These are phyloP conservation scores for Euzetes globulus DNA, from an alignment of 2,888 invertebrate genomes.

Conservation along the genomic window DNA sequence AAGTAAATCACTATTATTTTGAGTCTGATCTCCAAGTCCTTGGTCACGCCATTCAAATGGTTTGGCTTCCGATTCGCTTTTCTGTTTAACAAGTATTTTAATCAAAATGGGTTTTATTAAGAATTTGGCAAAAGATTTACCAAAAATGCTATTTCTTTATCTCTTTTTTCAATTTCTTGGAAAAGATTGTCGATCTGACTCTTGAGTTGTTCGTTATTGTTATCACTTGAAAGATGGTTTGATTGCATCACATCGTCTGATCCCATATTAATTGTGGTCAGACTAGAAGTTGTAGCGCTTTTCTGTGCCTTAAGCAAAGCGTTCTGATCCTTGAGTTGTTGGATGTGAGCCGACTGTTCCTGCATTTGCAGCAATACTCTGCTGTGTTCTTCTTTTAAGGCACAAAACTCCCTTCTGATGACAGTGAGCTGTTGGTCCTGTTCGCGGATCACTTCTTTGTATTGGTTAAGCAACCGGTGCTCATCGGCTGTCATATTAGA, in stretches of 20 bases:
- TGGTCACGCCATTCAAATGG: not conserved
- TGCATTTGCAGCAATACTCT: conserved; percentile 51
- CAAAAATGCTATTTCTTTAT: not conserved
- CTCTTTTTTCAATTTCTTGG: not conserved
- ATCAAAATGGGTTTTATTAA: not conserved
- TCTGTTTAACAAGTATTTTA: not conserved
- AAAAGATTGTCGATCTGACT: conserved; percentile 6
- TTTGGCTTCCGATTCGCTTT: not conserved
- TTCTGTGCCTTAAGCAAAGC: conserved; percentile 64
- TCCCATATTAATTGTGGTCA: conserved; percentile 24
- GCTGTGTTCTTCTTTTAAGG: conserved; percentile 43
- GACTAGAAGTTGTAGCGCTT: conserved; percentile 31
- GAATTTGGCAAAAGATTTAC: not conserved
- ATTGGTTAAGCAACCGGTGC: conserved; percentile 59
- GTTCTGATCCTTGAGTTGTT: conserved; percentile 75
- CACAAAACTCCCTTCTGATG: conserved; percentile 44
- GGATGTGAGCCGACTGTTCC: conserved; percentile 62
- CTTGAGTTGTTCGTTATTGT: not conserved
- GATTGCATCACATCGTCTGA: not conserved
- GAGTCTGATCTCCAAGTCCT: not conserved
- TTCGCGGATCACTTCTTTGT: conserved; percentile 81
- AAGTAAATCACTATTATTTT: not conserved
- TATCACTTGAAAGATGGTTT: not conserved
- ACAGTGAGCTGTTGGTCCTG: conserved; percentile 54
- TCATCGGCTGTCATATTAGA: conserved; percentile 50